Evolutionary conservation across 2,797 vertebrate species (phyloP), one percentile per base, ranked within the genome.

Genomic region (Cyprinella venusta): DNA sequence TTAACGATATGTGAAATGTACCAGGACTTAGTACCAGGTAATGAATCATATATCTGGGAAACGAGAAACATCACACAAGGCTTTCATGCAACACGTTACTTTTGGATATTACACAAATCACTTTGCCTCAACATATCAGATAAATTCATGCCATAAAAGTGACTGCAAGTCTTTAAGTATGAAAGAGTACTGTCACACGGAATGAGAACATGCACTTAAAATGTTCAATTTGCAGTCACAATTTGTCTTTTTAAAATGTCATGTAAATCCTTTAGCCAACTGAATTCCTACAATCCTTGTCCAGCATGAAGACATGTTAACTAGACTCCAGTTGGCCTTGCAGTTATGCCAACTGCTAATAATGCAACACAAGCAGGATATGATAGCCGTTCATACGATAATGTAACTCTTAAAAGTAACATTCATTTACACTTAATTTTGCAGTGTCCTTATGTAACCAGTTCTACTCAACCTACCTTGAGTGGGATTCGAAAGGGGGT

Each of bases 1-100:
- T 84, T 84, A 90, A 86, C 81, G 84, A 90, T 85, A 83, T 87
- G 85, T 87, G 79, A 90, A 88, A 90, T 85, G 89, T 90, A 56
- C 71, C 86, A 77, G 79, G 81, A 84, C 54, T 86, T 87, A 84
- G 65, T 52, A 76, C 78, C 86, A 89, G 86, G 84, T 81, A 87
- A 68, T 82, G 74, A 78, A 88, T 79, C 71, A 80, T 79, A 76
- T 84, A 72, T 88, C 54, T 74, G 56, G 63, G 65, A 83, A 67
- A 75, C 79, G 56, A 64, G 8, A 87, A 79, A 67, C 77, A 78
- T 61, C 68, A 54, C 15, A 45, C 36, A 48, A 52, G 40, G 19
- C 30, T 76, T 33, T 59, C 40, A 74, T 68, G 36, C 40, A 61
- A 80, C 68, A n/a, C 16, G 78, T 84, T 61, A 63, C 40, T 81